Conservation (phyloP, 1,140 invertebrate genomes). For the honey bee (Apis mellifera) region DNA sequence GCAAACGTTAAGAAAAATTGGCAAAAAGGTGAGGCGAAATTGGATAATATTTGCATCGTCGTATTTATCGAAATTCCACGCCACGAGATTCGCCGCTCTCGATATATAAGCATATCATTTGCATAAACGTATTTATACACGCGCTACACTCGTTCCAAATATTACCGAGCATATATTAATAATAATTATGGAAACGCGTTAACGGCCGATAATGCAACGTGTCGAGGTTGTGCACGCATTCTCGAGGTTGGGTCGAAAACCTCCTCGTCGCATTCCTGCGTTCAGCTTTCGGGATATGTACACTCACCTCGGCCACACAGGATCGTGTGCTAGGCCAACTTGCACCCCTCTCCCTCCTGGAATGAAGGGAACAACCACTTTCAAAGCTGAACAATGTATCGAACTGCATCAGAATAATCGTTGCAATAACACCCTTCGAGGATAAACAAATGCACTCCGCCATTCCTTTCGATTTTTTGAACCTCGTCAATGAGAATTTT, state of each 20-base stretch:
- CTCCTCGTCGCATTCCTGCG: constrained; percentile 17
- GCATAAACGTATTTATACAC: background rate
- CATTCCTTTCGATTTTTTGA: constrained; percentile 18
- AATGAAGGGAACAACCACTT: constrained; percentile 32
- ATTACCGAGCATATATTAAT: background rate
- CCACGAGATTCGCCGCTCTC: background rate
- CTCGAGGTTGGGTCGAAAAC: background rate
- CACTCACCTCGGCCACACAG: constrained; percentile 4
- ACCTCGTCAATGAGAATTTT: background rate
- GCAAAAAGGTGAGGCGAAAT: background rate
- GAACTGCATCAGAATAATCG: background rate
- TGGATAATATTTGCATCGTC: background rate
- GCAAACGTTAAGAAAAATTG: too few relatives aligned
- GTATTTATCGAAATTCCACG: background rate
- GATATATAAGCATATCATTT: background rate
- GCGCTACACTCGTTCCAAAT: too few relatives aligned
- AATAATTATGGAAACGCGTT: background rate
- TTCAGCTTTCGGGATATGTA: constrained; percentile 30
- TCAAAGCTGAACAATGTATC: constrained; percentile 41
- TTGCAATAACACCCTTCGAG: constrained; percentile 4
- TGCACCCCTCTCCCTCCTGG: background rate
- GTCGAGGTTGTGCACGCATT: background rate
- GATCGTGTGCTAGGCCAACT: constrained; percentile 34
- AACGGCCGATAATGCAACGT: constrained; percentile 19
- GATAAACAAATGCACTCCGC: constrained; percentile 47